Evolutionary conservation across 2,113 vertebrate genomes (phyloP), one percentile per base, ranked within the genome.

Genomic region (Megaceryle maxima): DNA sequence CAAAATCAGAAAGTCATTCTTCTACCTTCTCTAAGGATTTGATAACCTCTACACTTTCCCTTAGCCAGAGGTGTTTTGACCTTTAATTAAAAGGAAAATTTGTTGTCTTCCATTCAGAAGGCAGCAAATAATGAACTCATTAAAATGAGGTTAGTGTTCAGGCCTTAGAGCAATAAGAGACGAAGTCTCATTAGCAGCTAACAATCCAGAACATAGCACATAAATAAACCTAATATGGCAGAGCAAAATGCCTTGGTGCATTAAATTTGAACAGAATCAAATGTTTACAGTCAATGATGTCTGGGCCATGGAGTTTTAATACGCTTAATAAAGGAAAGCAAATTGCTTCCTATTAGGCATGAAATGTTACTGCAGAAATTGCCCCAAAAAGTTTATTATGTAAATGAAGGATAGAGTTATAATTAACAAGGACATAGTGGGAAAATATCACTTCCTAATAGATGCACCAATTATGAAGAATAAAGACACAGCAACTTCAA

Each of bases 81-180:
- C 98, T 98, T 98, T 98, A 98, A 98, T 98, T 98, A 98, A 98
- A 98, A 97, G 97, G 96, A 98, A 98, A 98, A 98, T 98, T 98
- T 98, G 98, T 98, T 98, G 98, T 98, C 98, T 98, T 98, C 98
- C 98, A 98, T 98, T 99, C 98, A 98, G 98, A 98, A 98, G 98
- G 98, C 98, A 98, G 98, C 98, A 98, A 99, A 99, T 99, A 99
- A 99, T 99, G 99, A 99, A 99, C 98, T 99, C 98, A 99, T 99
- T 99, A 99, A 99, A 98, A 98, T 98, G 97, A 98, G 98, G 98
- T 98, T 98, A 98, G 97, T 96, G 98, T 98, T 98, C 97, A 94
- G 97, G 97, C 98, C 98, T 98, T 94, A 95, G 96, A 98, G 98
- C 98, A 97, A 83, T 97, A 95, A 97, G 97, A 98, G 97, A 94